Conservation (phyloP, 2,113 vertebrate genomes). For the Excalfactoria chinensis region DNA sequence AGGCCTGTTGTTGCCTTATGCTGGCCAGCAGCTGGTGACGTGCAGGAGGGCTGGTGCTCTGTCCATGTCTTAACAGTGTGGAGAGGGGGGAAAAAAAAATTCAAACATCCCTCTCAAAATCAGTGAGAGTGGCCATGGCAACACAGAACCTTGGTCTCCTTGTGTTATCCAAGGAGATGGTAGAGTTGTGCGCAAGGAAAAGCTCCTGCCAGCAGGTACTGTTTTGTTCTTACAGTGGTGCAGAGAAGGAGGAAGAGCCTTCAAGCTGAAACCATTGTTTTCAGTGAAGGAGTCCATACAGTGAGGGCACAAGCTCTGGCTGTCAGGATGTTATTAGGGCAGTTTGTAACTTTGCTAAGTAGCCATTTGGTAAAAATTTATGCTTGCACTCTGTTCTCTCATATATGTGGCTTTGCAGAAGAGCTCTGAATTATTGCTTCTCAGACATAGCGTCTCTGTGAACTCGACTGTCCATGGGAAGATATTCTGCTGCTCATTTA, state of each 20-base stretch:
- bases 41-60: neutral
- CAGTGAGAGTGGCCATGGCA: neutral
- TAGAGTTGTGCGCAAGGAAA: neutral
- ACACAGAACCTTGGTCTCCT: neutral
- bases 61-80: accelerated
- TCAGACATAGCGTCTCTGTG: neutral
- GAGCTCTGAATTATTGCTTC: neutral
- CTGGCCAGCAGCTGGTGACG: neutral
- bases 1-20: neutral
- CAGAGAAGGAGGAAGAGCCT: neutral
- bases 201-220: neutral
- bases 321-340: neutral
- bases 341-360: neutral
- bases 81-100: no score
- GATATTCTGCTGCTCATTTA: neutral
- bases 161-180: neutral
- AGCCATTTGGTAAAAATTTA: neutral
- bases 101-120: neutral
- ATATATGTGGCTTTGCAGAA: neutral
- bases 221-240: accelerated
- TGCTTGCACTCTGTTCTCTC: neutral
- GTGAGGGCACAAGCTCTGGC: neutral
- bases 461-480: neutral
- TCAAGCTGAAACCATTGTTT: neutral
- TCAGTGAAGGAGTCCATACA: neutral